Evolutionary conservation across 1,140 invertebrate genomes (phyloP).

Genomic region (Pomacea maculata): DNA sequence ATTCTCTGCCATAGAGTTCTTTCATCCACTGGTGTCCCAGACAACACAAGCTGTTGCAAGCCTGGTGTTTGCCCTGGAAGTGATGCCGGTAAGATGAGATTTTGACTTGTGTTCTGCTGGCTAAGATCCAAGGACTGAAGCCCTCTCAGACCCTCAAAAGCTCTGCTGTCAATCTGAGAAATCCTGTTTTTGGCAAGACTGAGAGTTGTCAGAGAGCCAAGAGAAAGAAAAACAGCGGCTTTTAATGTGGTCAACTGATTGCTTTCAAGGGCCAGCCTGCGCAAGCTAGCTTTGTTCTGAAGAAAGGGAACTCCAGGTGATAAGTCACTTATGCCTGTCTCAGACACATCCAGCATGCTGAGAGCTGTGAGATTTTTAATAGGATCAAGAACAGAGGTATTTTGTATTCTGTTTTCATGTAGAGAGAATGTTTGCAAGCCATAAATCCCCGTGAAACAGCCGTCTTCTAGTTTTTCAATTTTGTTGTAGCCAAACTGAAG

Average conservation of each 20-base stretch:
- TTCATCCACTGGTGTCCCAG: slow-evolving; percentile 19
- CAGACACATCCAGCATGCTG: slow-evolving; percentile 63
- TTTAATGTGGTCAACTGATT: slow-evolving; percentile 86
- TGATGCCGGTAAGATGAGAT: slow-evolving; percentile 5
- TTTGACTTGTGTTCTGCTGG: slow-evolving; percentile 15
- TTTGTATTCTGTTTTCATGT: slow-evolving; percentile 89
- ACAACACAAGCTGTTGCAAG: slow-evolving; percentile 20
- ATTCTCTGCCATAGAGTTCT: background rate
- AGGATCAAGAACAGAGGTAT: slow-evolving; percentile 76
- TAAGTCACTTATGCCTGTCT: slow-evolving; percentile 75
- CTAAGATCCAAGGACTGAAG: slow-evolving; percentile 37
- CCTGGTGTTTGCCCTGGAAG: background rate
- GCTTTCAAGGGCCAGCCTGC: slow-evolving; percentile 86
- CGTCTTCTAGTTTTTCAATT: slow-evolving; percentile 76
- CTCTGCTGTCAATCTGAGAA: slow-evolving; percentile 24
- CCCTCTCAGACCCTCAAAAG: slow-evolving; percentile 30
- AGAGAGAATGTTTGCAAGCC: slow-evolving; percentile 89
- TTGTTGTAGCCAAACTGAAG: slow-evolving; percentile 80
- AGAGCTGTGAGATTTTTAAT: background rate
- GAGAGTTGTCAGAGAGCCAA: slow-evolving; percentile 26
- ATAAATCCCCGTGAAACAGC: slow-evolving; percentile 82
- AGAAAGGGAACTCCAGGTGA: slow-evolving; percentile 78
- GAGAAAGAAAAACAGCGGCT: slow-evolving; percentile 71
- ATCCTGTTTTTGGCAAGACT: slow-evolving; percentile 43
- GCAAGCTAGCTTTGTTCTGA: slow-evolving; percentile 82